Conservation (phyloP, 1,140 invertebrate species). For the Ptiloglossa arizonensis region DNA sequence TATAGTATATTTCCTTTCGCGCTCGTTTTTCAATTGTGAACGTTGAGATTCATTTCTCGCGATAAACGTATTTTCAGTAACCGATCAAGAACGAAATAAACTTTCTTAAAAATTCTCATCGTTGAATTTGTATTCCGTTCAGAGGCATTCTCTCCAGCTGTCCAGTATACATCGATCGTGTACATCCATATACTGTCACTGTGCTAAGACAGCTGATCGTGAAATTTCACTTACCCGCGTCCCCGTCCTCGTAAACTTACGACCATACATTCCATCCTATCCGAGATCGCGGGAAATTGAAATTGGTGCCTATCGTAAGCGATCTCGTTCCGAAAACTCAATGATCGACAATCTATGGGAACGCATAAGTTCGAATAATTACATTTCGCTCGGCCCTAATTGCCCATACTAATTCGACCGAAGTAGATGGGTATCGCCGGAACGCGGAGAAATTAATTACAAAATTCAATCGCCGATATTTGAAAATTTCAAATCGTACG, state of each 20-base stretch:
- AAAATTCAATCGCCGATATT: background rate
- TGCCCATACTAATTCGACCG: background rate
- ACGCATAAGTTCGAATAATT: constrained; percentile 37
- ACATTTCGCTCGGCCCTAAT: background rate
- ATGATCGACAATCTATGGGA: constrained; percentile 44
- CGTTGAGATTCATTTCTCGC: no score
- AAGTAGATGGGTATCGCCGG: background rate
- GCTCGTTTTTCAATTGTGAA: no score
- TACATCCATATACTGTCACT: background rate
- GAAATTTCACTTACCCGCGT: constrained; percentile 46
- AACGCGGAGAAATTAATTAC: background rate
- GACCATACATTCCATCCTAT: constrained; percentile 19
- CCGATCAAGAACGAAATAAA: no score
- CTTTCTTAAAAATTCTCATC: background rate
- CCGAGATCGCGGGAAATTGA: constrained; percentile 49
- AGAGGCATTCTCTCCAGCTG: background rate
- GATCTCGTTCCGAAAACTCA: constrained; percentile 49
- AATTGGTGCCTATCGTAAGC: constrained; percentile 36
- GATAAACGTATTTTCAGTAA: no score
- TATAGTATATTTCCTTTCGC: no score
- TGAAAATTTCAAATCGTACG: background rate
- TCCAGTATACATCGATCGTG: background rate
- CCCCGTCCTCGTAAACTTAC: background rate
- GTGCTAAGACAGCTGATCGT: constrained; percentile 15
- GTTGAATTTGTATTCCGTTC: no score